These are phyloP conservation scores for Lepeophtheirus salmonis DNA, from an alignment of 1,140 invertebrate genomes.

Conservation along the genomic window DNA sequence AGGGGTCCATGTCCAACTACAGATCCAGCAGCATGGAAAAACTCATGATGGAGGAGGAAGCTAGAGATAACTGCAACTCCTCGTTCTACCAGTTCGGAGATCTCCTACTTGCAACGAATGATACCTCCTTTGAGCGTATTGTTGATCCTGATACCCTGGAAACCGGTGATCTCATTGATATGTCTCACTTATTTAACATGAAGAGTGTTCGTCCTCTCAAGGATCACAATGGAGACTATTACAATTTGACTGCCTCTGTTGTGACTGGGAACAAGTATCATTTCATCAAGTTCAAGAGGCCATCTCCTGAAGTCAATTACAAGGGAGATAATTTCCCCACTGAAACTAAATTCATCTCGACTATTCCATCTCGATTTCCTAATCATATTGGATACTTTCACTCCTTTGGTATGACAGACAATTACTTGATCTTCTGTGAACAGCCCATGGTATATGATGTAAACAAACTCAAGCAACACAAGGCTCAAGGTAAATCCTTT, in stretches of 20 bases:
- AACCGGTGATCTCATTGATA: constrained; percentile 20
- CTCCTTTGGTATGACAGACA: constrained; percentile 31
- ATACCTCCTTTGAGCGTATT: constrained; percentile 22
- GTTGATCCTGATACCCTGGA: constrained; percentile 25
- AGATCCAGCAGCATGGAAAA: too few relatives aligned
- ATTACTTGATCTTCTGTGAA: constrained; percentile 33
- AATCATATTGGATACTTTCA: constrained; percentile 31
- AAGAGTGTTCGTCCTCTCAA: constrained; percentile 22
- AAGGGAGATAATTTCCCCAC: too few relatives aligned
- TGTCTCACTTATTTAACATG: constrained; percentile 3
- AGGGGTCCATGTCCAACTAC: too few relatives aligned
- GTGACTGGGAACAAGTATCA: constrained; percentile 25
- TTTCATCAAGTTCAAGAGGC: constrained; percentile 22
- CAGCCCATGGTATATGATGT: constrained; percentile 31
- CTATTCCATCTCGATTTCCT: constrained; percentile 28
- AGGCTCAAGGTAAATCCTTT: constrained; percentile 29
- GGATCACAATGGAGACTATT: constrained; percentile 21
- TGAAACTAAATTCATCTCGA: constrained; percentile 19
- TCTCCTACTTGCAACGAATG: constrained; percentile 24
- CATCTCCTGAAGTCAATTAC: too few relatives aligned
- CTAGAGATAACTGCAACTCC: constrained; percentile 22
- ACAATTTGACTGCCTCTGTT: constrained; percentile 25
- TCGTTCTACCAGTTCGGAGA: constrained; percentile 24
- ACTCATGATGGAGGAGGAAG: background rate
- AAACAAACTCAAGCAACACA: constrained; percentile 29